Evolutionary conservation across 2,113 vertebrate species (phyloP), one percentile per base, ranked within the genome.

Genomic region (Steatornis caripensis): DNA sequence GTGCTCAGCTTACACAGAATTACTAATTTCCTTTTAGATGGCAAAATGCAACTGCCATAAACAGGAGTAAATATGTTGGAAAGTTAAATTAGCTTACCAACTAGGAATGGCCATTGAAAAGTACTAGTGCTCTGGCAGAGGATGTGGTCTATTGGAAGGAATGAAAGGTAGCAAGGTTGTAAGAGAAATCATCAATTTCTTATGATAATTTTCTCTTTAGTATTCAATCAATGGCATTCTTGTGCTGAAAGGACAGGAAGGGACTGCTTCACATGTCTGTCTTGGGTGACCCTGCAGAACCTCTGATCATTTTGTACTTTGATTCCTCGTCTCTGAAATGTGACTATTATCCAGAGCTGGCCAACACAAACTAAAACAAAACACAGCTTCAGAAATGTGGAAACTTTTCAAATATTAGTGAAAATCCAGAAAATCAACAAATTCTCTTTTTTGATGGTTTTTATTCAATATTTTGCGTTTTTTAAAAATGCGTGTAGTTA

Each of bases 401-500:
- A 90, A 39, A 5, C 1, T 16, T 69, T 87, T 74, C 16, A 58
- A 53, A 34, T 54, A 21, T 34, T 36, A 37, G 12, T 22, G 36
- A 86, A 84, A 61, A 45, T 14, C 1, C 3, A 11, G 16, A 39
- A 46, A 29, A 75, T 30, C 5, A 76, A 5, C 15, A 76, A 27
- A 37, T 69, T 2, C 1, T 23, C 26, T 54, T 10, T 14, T 39
- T 27, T 65, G 6, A 20, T 15, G 9, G 0, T 30, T 49, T 22
- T 57, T 58, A 6, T 30, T 32, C 1, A 36, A 5, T 36, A 7
- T 9, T 14, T n/a, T 24, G 9, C 20, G n/a, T 61, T 39, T 10
- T 18, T 32, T 16, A n/a, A 58, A 27, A 62, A 16, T 8, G 1
- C 0, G 2, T 20, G 1, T 8, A 7, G 6, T 3, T 57, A 48